These are phyloP conservation scores for Penelope pileata DNA, from an alignment of 2,113 vertebrate genomes.

Conservation along the genomic window DNA sequence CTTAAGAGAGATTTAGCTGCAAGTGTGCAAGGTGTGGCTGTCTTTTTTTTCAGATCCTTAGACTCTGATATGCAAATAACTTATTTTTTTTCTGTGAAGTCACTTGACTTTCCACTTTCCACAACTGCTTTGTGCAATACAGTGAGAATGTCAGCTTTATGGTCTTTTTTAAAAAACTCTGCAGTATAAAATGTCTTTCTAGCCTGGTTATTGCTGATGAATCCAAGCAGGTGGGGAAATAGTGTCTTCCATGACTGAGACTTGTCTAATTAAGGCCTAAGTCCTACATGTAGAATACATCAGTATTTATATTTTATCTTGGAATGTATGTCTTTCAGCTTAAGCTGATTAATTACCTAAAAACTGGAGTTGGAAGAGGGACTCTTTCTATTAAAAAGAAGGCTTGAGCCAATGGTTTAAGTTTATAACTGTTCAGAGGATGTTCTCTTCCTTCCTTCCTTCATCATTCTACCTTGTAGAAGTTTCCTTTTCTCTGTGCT, in stretches of 20 bases:
- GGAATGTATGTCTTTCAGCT: background rate
- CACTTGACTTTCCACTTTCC: background rate
- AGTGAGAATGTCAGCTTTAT: background rate
- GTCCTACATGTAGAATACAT: constrained; percentile 6
- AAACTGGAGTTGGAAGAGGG: background rate
- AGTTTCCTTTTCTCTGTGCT: background rate
- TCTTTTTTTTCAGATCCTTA: background rate
- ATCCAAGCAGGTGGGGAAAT: background rate
- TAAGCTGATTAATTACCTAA: constrained; percentile 17
- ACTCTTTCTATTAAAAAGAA: background rate
- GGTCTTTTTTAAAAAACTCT: background rate
- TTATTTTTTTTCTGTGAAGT: background rate
- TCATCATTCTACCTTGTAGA: background rate
- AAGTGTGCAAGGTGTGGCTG: background rate
- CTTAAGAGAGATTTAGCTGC: background rate
- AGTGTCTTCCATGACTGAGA: constrained; percentile 16
- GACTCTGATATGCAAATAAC: background rate
- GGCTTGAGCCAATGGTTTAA: background rate
- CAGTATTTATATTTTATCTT: constrained; percentile 33
- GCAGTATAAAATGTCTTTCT: background rate
- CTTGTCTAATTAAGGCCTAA: constrained; percentile 30
- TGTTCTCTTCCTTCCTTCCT: background rate
- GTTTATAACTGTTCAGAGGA: background rate
- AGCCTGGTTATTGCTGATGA: background rate
- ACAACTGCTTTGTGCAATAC: background rate